Base-by-base conservation (phyloP, 1,140 invertebrate species). In the Lasioglossum albipes region DNA sequence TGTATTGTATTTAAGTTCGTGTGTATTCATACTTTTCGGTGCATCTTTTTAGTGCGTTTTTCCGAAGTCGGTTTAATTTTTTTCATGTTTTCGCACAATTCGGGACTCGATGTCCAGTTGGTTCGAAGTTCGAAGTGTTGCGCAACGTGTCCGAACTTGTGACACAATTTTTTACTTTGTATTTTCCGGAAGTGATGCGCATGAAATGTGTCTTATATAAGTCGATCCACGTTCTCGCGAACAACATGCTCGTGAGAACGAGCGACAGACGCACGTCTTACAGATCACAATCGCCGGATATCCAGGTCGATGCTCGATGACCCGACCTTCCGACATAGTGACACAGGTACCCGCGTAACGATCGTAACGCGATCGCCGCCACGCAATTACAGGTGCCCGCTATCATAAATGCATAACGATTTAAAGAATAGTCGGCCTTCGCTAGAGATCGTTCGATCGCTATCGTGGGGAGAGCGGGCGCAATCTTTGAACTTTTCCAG, bases 271-370 rank as follows among this genome's bases (percentile, higher is more conserved):
- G 27, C 20, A 65, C 76, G 52, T 54, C 13, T 81, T 68, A 70
- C 61, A 1, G 79, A 59, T 83, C 73, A 90, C 85, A 89, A 89
- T 89, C 36, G 82, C 36, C 88, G 89, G 89, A 90, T 86, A 87
- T 90, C 86, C 88, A 86, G 88, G 89, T 90, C 86, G 70, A 49
- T 27, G 76, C n/a, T n/a, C 75, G 73, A 42, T 84, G 84, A 86
- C 82, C 82, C 65, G 61, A 52, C 68, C 66, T 70, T 59, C 20
- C 65, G 62, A 65, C 49, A 57, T 20, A 65, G 49, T 65, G 16
- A 45, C 22, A 57, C 22, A 12, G 13, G 13, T 52, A 16, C 45
- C 64, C n/a, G 12, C 7, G 45, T 18, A 12, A 31, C 7, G 3
- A 3, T 45, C 31, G 16, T 27, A 49, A 61, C 6, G 13, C 20